Evolutionary conservation across 2,797 vertebrate genomes (phyloP).

Genomic region (Capromys pilorides): DNA sequence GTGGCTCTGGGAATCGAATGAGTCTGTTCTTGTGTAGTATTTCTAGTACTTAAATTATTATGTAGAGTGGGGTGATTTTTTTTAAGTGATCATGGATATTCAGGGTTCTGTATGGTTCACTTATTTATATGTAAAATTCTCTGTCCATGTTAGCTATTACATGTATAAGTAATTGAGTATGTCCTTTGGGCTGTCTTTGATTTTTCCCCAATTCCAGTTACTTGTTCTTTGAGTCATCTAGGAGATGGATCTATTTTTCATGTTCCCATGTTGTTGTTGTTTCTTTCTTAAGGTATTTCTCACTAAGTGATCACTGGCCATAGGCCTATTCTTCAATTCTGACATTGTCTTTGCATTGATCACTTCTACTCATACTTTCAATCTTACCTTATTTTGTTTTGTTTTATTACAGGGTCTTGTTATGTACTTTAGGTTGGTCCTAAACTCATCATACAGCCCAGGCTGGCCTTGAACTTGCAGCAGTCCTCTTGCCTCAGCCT

Average conservation of each 20-base stretch:
- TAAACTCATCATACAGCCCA: neutral
- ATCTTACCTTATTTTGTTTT: neutral
- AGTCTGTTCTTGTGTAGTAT: too few species aligned
- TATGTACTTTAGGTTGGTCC: neutral
- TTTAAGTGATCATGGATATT: too few species aligned
- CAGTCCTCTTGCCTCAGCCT: neutral
- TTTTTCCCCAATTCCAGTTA: neutral
- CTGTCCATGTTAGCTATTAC: too few species aligned
- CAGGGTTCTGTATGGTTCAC: too few species aligned
- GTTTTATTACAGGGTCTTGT: neutral
- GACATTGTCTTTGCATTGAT: neutral
- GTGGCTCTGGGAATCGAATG: too few species aligned
- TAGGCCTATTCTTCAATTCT: neutral
- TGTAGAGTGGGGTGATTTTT: too few species aligned
- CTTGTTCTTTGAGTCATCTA: neutral
- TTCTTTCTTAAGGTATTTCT: neutral
- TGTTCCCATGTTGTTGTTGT: neutral
- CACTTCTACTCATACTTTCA: neutral
- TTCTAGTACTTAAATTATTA: too few species aligned
- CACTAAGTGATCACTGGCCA: neutral
- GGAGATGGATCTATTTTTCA: neutral
- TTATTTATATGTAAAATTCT: too few species aligned
- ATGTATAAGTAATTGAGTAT: too few species aligned
- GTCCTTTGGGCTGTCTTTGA: neutral
- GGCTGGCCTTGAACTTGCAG: neutral